A percentile compares a stretch with the other conserved stretches of the same genome.
These are phyloP conservation scores for Eubasilissa splendida DNA, from an alignment of 2,888 invertebrate genomes.

Conservation along the genomic window DNA sequence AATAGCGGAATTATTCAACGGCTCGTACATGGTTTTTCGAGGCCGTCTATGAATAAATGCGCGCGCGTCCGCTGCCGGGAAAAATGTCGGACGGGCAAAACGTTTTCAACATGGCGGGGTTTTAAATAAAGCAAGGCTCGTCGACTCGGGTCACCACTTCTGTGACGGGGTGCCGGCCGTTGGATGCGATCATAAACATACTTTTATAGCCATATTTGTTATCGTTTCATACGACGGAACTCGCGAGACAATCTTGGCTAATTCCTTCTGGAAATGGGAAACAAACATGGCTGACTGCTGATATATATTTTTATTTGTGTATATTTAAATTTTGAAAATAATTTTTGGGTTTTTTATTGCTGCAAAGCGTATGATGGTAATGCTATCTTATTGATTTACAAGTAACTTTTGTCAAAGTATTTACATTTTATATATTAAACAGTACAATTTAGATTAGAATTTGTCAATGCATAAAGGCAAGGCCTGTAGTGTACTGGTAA, in stretches of 20 bases:
- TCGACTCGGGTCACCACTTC: neutral
- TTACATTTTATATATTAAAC: too few relatives aligned
- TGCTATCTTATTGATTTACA: too few relatives aligned
- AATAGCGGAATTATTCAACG: conserved; percentile 36
- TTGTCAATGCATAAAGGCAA: too few relatives aligned
- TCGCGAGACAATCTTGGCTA: neutral
- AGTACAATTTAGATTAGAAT: too few relatives aligned
- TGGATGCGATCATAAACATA: conserved; percentile 29
- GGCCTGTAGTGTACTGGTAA: too few relatives aligned
- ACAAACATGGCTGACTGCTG: neutral
- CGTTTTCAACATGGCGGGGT: conserved; percentile 41
- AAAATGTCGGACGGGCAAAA: conserved; percentile 50
- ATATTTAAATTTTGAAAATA: too few relatives aligned
- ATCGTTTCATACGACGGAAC: conserved; percentile 16
- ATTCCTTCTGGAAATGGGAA: neutral
- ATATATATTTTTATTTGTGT: too few relatives aligned
- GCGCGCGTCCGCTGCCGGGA: conserved; percentile 13
- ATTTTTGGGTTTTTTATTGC: too few relatives aligned
- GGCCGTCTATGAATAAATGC: conserved; percentile 39
- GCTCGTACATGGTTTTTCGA: conserved; percentile 27
- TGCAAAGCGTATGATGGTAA: too few relatives aligned
- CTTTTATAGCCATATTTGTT: conserved; percentile 20
- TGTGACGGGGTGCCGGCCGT: conserved; percentile 25
- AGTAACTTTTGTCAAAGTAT: too few relatives aligned
- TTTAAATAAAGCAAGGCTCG: conserved; percentile 43